Conservation (phyloP, 1,140 invertebrate genomes). For the Thaumetopoea pityocampa region DNA sequence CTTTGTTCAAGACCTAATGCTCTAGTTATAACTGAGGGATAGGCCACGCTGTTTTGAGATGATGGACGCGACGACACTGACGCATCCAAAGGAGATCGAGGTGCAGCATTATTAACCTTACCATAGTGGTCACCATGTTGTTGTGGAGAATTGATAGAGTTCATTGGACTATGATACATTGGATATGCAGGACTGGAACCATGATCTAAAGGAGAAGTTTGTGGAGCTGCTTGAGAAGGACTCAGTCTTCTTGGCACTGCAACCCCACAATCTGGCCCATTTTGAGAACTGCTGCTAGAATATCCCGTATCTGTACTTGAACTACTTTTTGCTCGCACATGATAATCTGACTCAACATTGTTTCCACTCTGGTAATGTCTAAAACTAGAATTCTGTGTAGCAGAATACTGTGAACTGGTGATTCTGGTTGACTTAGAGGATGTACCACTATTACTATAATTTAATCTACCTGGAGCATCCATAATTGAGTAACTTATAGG, state of each 20-base stretch:
- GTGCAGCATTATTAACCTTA: slow-evolving; percentile 78
- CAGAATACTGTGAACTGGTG: slow-evolving; percentile 55
- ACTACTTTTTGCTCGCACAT: slow-evolving; percentile 80
- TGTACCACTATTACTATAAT: slow-evolving; percentile 74
- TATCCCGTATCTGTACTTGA: slow-evolving; percentile 80
- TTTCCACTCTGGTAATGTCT: slow-evolving; percentile 78
- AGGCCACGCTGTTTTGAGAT: slow-evolving; percentile 80
- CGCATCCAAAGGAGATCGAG: slow-evolving; percentile 82
- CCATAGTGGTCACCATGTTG: slow-evolving; percentile 76
- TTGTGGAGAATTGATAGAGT: slow-evolving; percentile 83
- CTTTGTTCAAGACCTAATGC: slow-evolving; percentile 79
- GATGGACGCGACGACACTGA: slow-evolving; percentile 79
- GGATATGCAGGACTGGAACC: slow-evolving; percentile 86
- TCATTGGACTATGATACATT: slow-evolving; percentile 86
- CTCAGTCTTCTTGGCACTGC: slow-evolving; percentile 81
- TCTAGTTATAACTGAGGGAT: slow-evolving; percentile 84
- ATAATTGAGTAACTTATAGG: slow-evolving; percentile 86
- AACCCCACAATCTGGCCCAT: slow-evolving; percentile 80
- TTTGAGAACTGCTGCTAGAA: slow-evolving; percentile 79
- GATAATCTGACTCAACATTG: slow-evolving; percentile 79
- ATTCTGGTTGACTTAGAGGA: slow-evolving; percentile 62
- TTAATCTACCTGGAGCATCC: slow-evolving; percentile 79
- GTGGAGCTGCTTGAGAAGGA: slow-evolving; percentile 81
- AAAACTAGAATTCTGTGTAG: slow-evolving; percentile 73
- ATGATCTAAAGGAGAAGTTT: slow-evolving; percentile 80